phyloP scores from a whole-genome alignment of 2,888 invertebrate species.

The Andricus curvator region DNA sequence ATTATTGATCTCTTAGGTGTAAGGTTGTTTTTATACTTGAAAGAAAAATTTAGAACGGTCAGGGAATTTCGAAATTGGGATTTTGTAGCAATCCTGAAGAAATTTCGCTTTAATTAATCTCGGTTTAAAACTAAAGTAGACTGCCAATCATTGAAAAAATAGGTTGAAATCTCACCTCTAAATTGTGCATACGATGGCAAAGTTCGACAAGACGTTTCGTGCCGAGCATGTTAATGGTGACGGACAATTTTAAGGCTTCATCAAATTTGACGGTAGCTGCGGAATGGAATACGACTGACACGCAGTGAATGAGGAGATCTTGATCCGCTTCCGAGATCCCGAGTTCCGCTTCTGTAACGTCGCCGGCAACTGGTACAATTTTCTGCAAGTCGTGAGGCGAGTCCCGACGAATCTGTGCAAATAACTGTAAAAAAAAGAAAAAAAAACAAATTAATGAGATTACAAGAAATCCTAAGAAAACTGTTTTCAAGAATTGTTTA shows the following conservation, averaged over 20 bases:
- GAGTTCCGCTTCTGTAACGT: constrained; percentile 82
- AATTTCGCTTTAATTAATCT: background rate
- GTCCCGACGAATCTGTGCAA: constrained; percentile 81
- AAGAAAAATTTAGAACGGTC: too few species aligned
- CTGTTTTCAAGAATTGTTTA: background rate
- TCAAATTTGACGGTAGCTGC: constrained; percentile 92
- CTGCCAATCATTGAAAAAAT: background rate
- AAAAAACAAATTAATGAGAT: background rate
- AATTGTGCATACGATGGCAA: constrained; percentile 84
- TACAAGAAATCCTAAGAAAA: background rate
- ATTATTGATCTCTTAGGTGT: too few species aligned
- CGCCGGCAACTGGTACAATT: constrained; percentile 83
- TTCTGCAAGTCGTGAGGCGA: constrained; percentile 82
- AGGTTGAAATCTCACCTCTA: constrained; percentile 80
- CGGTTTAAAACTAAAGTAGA: too few species aligned
- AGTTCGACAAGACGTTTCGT: constrained; percentile 85
- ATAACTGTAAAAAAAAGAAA: constrained; percentile 79
- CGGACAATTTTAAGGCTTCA: constrained; percentile 85
- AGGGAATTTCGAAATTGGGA: too few species aligned
- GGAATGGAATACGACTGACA: constrained; percentile 89
- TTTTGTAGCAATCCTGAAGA: too few species aligned
- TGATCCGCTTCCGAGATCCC: constrained; percentile 81
- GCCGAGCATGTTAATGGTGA: constrained; percentile 88
- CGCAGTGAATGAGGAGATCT: constrained; percentile 80
- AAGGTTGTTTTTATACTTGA: too few species aligned